Conservation (phyloP, 2,888 invertebrate species). For the Lacanobia oleracea region DNA sequence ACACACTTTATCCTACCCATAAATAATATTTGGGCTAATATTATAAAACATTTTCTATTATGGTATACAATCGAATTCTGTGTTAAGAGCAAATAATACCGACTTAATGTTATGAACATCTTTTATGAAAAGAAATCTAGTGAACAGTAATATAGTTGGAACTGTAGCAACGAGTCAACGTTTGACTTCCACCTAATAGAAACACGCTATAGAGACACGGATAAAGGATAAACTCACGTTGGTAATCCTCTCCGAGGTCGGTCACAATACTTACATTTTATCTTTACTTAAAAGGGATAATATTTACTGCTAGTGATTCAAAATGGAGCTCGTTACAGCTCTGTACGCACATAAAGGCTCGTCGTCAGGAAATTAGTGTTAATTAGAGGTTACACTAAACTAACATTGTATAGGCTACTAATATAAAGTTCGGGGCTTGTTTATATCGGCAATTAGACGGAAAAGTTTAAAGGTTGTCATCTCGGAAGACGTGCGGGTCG, state of each 20-base stretch:
- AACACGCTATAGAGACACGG: slow-evolving; percentile 36
- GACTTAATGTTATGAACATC: slow-evolving; percentile 34
- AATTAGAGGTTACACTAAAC: slow-evolving; percentile 63
- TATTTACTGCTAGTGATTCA: slow-evolving; percentile 55
- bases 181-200: slow-evolving; percentile 60
- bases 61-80: slow-evolving; percentile 21
- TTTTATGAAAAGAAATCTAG: slow-evolving; percentile 34
- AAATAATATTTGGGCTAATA: slow-evolving; percentile 47
- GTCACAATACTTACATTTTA: slow-evolving; percentile 63
- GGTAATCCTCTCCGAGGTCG: slow-evolving; percentile 44
- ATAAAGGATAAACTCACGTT: slow-evolving; percentile 61
- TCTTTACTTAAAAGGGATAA: slow-evolving; percentile 45
- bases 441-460: slow-evolving; percentile 58
- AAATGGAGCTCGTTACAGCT: slow-evolving; percentile 54
- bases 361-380: slow-evolving; percentile 53
- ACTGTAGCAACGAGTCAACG: slow-evolving; percentile 56
- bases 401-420: slow-evolving; percentile 43
- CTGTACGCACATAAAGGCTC: slow-evolving; percentile 30
- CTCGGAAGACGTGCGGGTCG: slow-evolving; percentile 15
- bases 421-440: slow-evolving; percentile 59
- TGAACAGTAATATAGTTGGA: slow-evolving; percentile 27
- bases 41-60: slow-evolving; percentile 43
- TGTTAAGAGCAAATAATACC: slow-evolving; percentile 44
- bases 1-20: slow-evolving; percentile 38
- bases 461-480: slow-evolving; percentile 52